Evolutionary conservation across 2,113 vertebrate species (phyloP).

Genomic region (Pandion haliaetus): DNA sequence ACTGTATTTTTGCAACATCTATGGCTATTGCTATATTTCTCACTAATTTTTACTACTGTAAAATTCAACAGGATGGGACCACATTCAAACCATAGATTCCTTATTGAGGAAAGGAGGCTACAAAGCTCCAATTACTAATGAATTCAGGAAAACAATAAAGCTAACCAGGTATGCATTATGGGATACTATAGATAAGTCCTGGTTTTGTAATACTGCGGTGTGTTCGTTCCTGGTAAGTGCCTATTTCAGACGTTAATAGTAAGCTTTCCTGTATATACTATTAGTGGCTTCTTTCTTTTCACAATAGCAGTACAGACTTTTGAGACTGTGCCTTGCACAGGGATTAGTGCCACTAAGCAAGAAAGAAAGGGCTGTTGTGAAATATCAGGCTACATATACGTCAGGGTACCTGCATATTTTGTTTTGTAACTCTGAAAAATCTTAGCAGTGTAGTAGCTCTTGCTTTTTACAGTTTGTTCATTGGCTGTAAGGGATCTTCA

Average conservation of each 20-base stretch:
- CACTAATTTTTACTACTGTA: constrained; percentile 34
- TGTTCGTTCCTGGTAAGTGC: neutral
- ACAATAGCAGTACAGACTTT: neutral
- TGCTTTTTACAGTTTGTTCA: neutral
- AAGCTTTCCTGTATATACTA: neutral
- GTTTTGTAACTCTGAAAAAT: neutral
- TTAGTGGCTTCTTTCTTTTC: neutral
- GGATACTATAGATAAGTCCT: neutral
- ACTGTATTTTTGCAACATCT: neutral
- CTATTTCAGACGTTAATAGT: neutral
- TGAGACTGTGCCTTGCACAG: neutral
- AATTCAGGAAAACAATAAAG: constrained; percentile 99
- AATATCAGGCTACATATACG: rapidly evolving
- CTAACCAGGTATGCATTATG: constrained; percentile 91
- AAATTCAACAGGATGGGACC: constrained; percentile 93
- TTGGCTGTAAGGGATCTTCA: neutral
- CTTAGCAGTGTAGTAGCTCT: neutral
- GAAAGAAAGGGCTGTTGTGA: neutral
- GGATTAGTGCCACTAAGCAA: neutral
- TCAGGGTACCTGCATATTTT: neutral
- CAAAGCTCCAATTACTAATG: constrained; percentile 99
- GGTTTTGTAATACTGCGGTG: neutral
- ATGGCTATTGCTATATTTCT: neutral
- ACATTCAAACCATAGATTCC: constrained; percentile 99
- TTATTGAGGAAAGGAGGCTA: constrained; percentile 99